A percentile compares a stretch with the other conserved stretches of the same genome.
Conservation (phyloP, 1,140 invertebrate species). For the Calliopsis andreniformis region DNA sequence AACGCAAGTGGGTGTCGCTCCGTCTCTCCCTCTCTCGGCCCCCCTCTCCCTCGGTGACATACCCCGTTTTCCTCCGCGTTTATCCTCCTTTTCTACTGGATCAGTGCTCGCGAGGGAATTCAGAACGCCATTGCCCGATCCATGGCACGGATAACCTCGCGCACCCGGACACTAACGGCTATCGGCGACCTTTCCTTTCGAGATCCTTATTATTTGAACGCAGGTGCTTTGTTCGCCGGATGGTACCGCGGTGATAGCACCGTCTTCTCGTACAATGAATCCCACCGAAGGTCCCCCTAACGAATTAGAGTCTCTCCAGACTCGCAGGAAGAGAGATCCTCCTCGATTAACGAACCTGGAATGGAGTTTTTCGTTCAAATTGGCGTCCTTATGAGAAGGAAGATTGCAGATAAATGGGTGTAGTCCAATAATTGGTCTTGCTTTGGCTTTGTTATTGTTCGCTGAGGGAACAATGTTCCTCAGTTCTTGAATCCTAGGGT, state of each 20-base stretch:
- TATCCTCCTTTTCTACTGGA: slow-evolving; percentile 42
- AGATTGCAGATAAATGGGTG: slow-evolving; percentile 9
- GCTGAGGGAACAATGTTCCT: no score
- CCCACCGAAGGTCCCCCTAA: slow-evolving; percentile 12
- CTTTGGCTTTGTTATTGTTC: not conserved
- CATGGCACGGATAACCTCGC: slow-evolving; percentile 70
- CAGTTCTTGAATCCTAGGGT: no score
- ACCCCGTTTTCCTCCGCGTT: slow-evolving; percentile 17
- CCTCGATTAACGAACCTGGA: not conserved
- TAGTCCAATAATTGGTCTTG: slow-evolving; percentile 24
- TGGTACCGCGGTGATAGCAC: slow-evolving; percentile 37
- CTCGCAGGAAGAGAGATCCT: not conserved
- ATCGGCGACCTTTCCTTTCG: slow-evolving; percentile 55
- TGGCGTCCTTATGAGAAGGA: slow-evolving; percentile 4
- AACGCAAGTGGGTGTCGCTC: slow-evolving; percentile 57
- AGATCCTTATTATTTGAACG: slow-evolving; percentile 60
- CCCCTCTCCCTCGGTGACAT: not conserved
- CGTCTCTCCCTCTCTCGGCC: slow-evolving; percentile 39
- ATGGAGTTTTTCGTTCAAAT: slow-evolving; percentile 26
- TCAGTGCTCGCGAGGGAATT: slow-evolving; percentile 64
- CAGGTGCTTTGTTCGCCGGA: slow-evolving; percentile 55
- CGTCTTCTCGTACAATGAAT: slow-evolving; percentile 24
- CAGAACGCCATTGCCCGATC: slow-evolving; percentile 66
- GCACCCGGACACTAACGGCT: slow-evolving; percentile 67
- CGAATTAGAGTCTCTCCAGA: slow-evolving; percentile 16